Percentiles rank a stretch among this genome's conserved stretches.
These are phyloP conservation scores for Teleogryllus oceanicus DNA, from an alignment of 2,888 invertebrate species.

Conservation along the genomic window DNA sequence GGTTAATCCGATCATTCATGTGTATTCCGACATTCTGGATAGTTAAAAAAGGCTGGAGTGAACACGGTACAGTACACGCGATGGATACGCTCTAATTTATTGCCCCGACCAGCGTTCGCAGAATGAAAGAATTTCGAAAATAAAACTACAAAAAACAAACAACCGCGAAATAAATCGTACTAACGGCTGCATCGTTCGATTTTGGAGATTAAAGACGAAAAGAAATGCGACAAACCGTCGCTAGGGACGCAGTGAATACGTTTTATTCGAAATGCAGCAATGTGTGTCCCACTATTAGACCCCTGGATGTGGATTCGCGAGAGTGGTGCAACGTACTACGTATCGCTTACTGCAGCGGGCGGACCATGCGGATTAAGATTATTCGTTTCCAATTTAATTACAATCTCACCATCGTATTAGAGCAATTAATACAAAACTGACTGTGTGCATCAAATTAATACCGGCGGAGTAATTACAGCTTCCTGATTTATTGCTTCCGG, in stretches of 20 bases:
- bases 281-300: neutral
- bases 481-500: neutral
- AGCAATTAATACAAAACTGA: neutral
- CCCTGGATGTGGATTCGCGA: neutral
- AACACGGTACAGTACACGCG: too few relatives aligned
- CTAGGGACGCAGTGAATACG: neutral
- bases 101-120: too few relatives aligned
- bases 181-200: too few relatives aligned
- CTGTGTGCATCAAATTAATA: neutral
- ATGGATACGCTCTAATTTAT: too few relatives aligned
- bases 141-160: too few relatives aligned
- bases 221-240: neutral
- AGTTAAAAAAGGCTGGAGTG: too few relatives aligned
- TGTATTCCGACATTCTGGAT: too few relatives aligned
- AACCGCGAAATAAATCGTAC: too few relatives aligned
- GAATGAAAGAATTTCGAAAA: too few relatives aligned
- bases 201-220: too few relatives aligned
- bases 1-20: too few relatives aligned
- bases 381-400: neutral
- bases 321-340: too few relatives aligned
- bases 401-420: neutral
- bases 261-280: neutral
- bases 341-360: neutral
- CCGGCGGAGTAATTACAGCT: neutral
- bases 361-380: neutral